Evolutionary conservation across 2,113 vertebrate species (phyloP).

Genomic region (Tonatia bakeri): DNA sequence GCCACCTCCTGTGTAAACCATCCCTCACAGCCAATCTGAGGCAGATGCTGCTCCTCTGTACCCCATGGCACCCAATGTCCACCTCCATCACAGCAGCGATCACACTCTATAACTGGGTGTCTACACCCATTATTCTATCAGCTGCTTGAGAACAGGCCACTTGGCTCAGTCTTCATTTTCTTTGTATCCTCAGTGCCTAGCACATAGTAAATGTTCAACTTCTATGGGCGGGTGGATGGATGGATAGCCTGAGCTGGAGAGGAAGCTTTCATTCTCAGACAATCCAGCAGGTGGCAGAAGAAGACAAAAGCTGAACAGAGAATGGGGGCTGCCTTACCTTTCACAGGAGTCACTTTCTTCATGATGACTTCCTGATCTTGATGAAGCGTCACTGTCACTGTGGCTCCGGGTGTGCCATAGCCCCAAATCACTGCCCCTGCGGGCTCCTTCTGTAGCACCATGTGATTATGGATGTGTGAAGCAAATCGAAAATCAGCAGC

Average conservation of each 20-base stretch:
- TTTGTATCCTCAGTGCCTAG: background rate
- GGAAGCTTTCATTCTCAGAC: slow-evolving; percentile 23
- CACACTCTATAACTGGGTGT: background rate
- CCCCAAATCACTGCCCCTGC: slow-evolving; percentile 89
- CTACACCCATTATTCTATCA: background rate
- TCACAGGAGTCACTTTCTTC: slow-evolving; percentile 62
- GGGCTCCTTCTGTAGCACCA: slow-evolving; percentile 92
- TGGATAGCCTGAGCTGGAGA: background rate
- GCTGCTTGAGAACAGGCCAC: background rate
- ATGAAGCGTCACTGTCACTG: slow-evolving; percentile 76
- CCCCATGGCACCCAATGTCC: background rate
- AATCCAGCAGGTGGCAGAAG: slow-evolving; percentile 72
- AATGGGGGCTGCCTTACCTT: slow-evolving; percentile 70
- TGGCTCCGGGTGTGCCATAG: slow-evolving; percentile 73
- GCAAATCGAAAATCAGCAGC: slow-evolving; percentile 83
- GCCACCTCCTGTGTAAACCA: background rate
- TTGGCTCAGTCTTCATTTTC: background rate
- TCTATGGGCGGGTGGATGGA: background rate
- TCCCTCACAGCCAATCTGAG: background rate
- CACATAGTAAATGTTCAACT: background rate
- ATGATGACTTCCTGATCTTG: background rate
- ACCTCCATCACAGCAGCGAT: background rate
- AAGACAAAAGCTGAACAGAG: slow-evolving; percentile 47
- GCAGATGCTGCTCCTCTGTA: background rate
- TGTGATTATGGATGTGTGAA: slow-evolving; percentile 87